Base-by-base conservation (phyloP, 2,888 invertebrate species). In the Sarcophaga rosellei region DNA sequence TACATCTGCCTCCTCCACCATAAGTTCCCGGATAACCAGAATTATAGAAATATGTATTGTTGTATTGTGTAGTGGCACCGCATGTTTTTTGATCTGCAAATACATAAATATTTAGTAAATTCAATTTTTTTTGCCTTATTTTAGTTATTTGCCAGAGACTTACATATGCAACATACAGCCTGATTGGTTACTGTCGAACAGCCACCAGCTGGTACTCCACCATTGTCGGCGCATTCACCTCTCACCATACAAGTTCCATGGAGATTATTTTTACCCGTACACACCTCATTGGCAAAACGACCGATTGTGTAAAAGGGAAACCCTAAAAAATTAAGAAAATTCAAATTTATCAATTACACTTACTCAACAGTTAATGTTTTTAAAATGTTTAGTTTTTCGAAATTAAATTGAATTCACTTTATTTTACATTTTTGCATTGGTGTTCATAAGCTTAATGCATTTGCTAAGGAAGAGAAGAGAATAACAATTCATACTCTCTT, bases 11-110 rank as follows among this genome's bases (percentile, higher is more conserved):
- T 0, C 96, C 96, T 0, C 96, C 96, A 1, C 95, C 93, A 90
- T 95, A 96, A 0, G 96, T 94, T 0, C 95, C 94, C 0, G 97
- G 97, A 93, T 96, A 97, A 3, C 95, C 95, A 0, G 96, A 95
- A 91, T 96, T 98, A 15, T 95, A 95, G 92, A 97, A 98, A 91
- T 97, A 97, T 0, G 97, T 97, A 90, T 97, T 97, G 92, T 98
- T 97, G 73, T 95, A 95, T 72, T 95, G 94, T 0, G 96, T 96
- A 0, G 95, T 94, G 0, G 94, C 93, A 3, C 97, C 97, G 89
- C 98, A 98, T 0, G 95, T 94, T 89, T 95, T 94, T 89, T 96
- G 95, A 90, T 96, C 97, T 97, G 53, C 4, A 59, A 61, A 61
- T n/a, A n/a, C n/a, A n/a, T 4, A 25, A 21, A 75, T 35, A 12